Conservation (phyloP, 2,888 invertebrate genomes). For the Brachylomia viminalis region DNA sequence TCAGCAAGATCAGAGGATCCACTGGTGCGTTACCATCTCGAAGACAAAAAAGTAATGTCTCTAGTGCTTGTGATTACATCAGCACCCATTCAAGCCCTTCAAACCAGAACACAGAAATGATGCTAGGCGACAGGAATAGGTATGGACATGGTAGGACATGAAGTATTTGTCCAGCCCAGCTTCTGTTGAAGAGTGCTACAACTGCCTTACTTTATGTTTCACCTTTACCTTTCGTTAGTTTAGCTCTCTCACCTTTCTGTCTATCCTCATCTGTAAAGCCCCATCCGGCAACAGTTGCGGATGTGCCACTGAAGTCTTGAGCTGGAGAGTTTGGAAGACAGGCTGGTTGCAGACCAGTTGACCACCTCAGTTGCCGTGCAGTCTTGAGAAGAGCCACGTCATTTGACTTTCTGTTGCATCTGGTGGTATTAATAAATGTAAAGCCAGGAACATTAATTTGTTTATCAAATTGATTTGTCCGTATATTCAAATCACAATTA, state of each 20-base stretch:
- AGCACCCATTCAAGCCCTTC: neutral
- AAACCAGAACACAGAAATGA: neutral
- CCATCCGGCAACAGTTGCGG: slow-evolving; percentile 96
- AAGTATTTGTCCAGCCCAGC: too few relatives aligned
- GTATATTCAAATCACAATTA: neutral
- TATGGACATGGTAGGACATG: neutral
- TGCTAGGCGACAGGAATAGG: neutral
- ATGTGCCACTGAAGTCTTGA: slow-evolving; percentile 89
- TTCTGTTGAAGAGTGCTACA: neutral
- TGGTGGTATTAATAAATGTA: slow-evolving; percentile 49
- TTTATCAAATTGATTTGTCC: neutral
- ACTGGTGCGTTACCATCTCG: neutral
- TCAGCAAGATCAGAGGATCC: neutral
- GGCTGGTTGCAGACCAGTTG: slow-evolving; percentile 93
- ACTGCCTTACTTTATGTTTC: neutral
- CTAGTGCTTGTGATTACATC: neutral
- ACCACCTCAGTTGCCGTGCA: slow-evolving; percentile 92
- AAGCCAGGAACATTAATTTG: neutral
- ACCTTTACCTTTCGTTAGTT: too few relatives aligned
- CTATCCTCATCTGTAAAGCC: slow-evolving; percentile 95
- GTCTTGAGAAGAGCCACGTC: slow-evolving; percentile 95
- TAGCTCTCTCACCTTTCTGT: slow-evolving; percentile 88
- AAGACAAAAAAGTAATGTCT: neutral
- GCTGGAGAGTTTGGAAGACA: slow-evolving; percentile 92
- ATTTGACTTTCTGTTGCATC: slow-evolving; percentile 84